phyloP scores from a whole-genome alignment of 2,113 vertebrate genomes.

The Nothobranchius furzeri region DNA sequence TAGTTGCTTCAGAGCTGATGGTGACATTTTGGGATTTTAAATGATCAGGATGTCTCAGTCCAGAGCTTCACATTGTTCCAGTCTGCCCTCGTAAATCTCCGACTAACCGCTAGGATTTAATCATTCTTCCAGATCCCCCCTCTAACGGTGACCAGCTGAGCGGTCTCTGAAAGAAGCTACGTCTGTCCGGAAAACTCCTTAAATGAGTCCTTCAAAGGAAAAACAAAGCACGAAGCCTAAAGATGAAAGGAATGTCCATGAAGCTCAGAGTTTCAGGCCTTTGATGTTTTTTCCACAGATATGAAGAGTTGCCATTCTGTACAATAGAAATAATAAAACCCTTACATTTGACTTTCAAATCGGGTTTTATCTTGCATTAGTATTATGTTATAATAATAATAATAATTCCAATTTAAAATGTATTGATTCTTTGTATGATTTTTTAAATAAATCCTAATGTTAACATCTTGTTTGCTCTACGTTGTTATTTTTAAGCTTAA shows the following conservation, averaged over 20 bases:
- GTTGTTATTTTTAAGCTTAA: too few species aligned
- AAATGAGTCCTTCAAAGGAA: neutral
- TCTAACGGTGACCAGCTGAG: neutral
- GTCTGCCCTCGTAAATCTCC: conserved; percentile 28
- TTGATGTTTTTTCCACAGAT: neutral
- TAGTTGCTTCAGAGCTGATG: neutral
- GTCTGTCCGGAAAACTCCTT: neutral
- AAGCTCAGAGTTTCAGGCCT: neutral
- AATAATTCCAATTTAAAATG: too few species aligned
- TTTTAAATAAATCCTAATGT: too few species aligned
- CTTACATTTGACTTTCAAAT: too few species aligned
- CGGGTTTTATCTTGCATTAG: neutral
- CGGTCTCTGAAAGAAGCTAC: neutral
- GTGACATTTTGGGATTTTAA: neutral
- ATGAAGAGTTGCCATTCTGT: neutral
- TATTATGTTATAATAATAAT: neutral
- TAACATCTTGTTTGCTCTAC: too few species aligned
- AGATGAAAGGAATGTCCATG: neutral
- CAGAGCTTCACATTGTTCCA: conserved; percentile 12
- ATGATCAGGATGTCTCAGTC: conserved; percentile 6
- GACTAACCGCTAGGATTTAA: conserved; percentile 5
- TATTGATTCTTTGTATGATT: too few species aligned
- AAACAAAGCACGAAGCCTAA: neutral
- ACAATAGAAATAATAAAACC: neutral
- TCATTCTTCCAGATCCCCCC: conserved; percentile 19